Evolutionary conservation across 2,113 vertebrate genomes (phyloP).

Genomic region (Campylorhamphus procurvoides): DNA sequence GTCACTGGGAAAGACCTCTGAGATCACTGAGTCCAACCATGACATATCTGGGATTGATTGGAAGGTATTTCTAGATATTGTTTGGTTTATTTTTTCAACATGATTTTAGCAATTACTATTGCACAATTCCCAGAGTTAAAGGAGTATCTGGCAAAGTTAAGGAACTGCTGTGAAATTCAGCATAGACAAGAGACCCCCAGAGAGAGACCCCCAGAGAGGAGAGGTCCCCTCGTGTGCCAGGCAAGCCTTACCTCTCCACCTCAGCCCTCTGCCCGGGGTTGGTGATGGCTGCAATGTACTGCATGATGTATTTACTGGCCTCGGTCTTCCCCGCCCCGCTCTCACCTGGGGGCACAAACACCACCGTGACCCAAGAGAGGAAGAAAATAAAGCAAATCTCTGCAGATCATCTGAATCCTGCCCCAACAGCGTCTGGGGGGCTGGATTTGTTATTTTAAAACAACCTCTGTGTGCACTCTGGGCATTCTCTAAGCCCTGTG

Average conservation of each 20-base stretch:
- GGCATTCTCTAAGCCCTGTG: neutral
- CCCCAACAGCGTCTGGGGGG: rapidly evolving
- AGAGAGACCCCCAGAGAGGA: neutral
- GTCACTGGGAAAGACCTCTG: neutral
- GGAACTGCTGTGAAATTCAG: neutral
- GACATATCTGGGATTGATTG: neutral
- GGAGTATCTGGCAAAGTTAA: neutral
- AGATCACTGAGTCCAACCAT: neutral
- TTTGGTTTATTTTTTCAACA: neutral
- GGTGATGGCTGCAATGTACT: slow-evolving; percentile 98
- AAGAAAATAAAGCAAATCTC: neutral
- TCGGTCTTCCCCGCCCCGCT: slow-evolving; percentile 98
- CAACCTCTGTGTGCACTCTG: neutral
- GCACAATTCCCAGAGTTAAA: neutral
- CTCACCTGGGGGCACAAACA: slow-evolving; percentile 81
- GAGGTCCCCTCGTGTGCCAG: too few species aligned
- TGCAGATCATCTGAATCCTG: neutral
- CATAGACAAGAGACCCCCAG: neutral
- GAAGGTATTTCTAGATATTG: neutral
- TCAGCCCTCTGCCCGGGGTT: slow-evolving; percentile 96
- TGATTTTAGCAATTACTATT: neutral
- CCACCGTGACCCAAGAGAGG: neutral
- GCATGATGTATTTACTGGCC: slow-evolving; percentile 99
- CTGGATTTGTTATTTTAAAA: neutral
- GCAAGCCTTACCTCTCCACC: slow-evolving; percentile 87